Conservation (phyloP, 2,113 vertebrate species). For the Hippocampus abdominalis region DNA sequence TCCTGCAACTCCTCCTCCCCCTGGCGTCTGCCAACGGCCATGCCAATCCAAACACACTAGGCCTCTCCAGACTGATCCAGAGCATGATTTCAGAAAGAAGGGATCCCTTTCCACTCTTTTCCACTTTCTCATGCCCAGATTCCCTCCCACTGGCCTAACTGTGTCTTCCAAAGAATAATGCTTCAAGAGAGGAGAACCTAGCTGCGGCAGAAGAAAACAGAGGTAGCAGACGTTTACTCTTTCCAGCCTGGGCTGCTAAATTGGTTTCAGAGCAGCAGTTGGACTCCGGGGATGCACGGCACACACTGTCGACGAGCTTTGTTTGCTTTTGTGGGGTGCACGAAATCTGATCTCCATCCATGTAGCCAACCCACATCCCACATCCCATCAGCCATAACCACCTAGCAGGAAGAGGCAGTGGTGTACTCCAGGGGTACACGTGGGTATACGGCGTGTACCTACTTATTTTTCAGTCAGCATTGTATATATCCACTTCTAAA, state of each 20-base stretch:
- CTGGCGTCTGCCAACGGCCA: conserved; percentile 75
- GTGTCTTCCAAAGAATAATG: conserved; percentile 53
- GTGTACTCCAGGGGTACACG: no score
- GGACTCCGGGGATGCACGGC: conserved; percentile 73
- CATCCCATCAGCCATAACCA: conserved; percentile 56
- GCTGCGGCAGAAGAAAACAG: conserved; percentile 42
- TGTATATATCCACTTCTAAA: no score
- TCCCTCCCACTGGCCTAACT: conserved; percentile 45
- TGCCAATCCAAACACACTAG: conserved; percentile 82
- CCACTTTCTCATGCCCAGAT: conserved; percentile 45
- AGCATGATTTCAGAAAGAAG: conserved; percentile 78
- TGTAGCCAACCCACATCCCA: conserved; percentile 63
- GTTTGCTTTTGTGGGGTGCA: conserved; percentile 71
- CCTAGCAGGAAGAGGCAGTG: conserved; percentile 35
- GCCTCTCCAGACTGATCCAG: conserved; percentile 76
- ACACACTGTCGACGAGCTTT: conserved; percentile 64
- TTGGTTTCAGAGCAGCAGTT: conserved; percentile 82
- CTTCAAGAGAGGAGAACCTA: conserved; percentile 42
- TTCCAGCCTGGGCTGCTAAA: conserved; percentile 80
- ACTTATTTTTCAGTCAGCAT: no score
- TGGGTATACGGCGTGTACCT: no score
- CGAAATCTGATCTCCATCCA: conserved; percentile 64
- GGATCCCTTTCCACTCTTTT: conserved; percentile 57
- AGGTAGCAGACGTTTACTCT: conserved; percentile 72
- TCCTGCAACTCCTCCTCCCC: conserved; percentile 66